These are phyloP conservation scores for Euplagia quadripunctaria DNA, from an alignment of 2,888 invertebrate genomes.

Conservation along the genomic window DNA sequence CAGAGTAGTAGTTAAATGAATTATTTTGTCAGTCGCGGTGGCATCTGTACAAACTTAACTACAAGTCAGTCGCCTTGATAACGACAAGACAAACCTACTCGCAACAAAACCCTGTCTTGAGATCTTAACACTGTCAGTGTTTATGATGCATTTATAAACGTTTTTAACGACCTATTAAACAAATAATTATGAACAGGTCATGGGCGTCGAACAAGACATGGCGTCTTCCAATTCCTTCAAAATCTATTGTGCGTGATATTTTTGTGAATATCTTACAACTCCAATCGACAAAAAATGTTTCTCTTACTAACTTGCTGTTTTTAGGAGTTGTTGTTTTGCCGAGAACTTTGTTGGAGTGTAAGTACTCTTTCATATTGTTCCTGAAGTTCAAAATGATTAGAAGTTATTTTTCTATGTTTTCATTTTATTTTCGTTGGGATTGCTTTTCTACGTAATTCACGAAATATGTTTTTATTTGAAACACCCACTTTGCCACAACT, in stretches of 20 bases:
- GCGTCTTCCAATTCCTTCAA: slow-evolving; percentile 9
- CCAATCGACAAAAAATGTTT: slow-evolving; percentile 2
- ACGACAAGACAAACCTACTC: slow-evolving; percentile 69
- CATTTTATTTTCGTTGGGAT: background rate
- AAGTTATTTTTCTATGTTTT: background rate
- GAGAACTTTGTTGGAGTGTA: background rate
- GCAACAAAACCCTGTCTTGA: slow-evolving; percentile 59
- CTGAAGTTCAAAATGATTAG: background rate
- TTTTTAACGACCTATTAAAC: slow-evolving; percentile 29
- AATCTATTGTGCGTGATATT: slow-evolving; percentile 15
- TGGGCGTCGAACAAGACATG: slow-evolving; percentile 30
- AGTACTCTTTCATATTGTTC: background rate
- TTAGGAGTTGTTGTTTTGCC: background rate
- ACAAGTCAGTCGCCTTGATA: slow-evolving; percentile 42
- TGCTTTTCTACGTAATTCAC: background rate
- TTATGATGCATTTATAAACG: too few relatives aligned
- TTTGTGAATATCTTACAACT: slow-evolving; percentile 17
- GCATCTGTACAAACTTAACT: slow-evolving; percentile 22
- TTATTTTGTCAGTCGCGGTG: slow-evolving; percentile 55
- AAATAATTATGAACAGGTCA: slow-evolving; percentile 52
- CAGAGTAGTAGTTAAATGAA: slow-evolving; percentile 60
- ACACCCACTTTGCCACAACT: too few relatives aligned
- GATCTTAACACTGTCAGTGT: slow-evolving; percentile 55
- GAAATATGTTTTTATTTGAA: background rate
- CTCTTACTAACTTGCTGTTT: background rate